phyloP scores from a whole-genome alignment of 1,140 invertebrate species.

The Periplaneta americana region DNA sequence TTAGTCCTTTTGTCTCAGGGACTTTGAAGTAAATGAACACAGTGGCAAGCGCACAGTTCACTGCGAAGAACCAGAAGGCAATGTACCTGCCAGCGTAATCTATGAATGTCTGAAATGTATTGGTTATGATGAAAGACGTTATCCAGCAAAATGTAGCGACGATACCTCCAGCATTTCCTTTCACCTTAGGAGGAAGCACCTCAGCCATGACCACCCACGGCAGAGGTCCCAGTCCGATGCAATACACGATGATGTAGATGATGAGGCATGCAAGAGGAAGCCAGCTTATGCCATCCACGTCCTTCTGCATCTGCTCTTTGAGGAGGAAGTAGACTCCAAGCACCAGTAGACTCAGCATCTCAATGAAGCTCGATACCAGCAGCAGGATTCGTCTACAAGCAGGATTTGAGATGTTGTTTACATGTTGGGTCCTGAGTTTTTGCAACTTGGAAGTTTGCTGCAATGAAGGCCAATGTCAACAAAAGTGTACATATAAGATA shows the following conservation, averaged over 20 bases:
- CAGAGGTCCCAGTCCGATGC: slow-evolving; percentile 66
- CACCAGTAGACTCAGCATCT: slow-evolving; percentile 34
- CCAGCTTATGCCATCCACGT: slow-evolving; percentile 34
- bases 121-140: slow-evolving; percentile 73
- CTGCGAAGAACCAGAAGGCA: slow-evolving; percentile 75
- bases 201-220: slow-evolving; percentile 84
- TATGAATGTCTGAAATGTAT: slow-evolving; percentile 57
- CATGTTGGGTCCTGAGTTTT: too few species aligned
- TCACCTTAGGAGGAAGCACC: slow-evolving; percentile 71
- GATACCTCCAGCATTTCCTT: slow-evolving; percentile 66
- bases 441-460: too few species aligned
- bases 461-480: too few species aligned
- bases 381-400: slow-evolving; percentile 2
- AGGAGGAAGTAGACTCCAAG: slow-evolving; percentile 40
- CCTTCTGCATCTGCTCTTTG: slow-evolving; percentile 2
- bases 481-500: too few species aligned
- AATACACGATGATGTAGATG: slow-evolving; percentile 18
- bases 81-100: slow-evolving; percentile 55
- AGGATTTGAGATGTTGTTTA: too few species aligned
- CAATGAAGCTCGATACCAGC: slow-evolving; percentile 15
- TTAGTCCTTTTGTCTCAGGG: slow-evolving; percentile 79
- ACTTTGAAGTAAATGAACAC: slow-evolving; percentile 60
- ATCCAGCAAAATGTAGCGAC: slow-evolving; percentile 74
- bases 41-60: slow-evolving; percentile 56
- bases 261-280: slow-evolving; percentile 32